A percentile compares a stretch with the other conserved stretches of the same genome.
Conservation (phyloP, 2,888 invertebrate species). For the Apomyelois bistriatella region DNA sequence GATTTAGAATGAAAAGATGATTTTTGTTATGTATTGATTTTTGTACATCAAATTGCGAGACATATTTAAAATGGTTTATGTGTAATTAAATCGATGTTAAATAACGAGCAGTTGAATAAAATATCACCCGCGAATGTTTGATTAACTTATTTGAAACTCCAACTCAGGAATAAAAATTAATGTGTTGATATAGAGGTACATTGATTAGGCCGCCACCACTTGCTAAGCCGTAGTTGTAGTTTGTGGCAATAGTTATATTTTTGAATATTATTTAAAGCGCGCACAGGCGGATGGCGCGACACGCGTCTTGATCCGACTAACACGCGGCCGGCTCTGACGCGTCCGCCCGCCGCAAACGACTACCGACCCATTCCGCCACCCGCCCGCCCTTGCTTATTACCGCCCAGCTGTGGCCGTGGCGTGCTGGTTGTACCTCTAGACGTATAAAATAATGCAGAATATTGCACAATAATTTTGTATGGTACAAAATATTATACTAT, state of each 20-base stretch:
- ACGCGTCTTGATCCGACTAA: slow-evolving; percentile 19
- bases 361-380: neutral
- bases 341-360: neutral
- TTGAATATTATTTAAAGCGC: neutral
- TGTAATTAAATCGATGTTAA: neutral
- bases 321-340: slow-evolving; percentile 3
- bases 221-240: neutral
- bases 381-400: neutral
- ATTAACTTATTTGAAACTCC: neutral
- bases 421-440: neutral
- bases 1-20: neutral
- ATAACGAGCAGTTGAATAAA: neutral
- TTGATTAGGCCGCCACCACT: neutral
- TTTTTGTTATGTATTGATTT: too few relatives aligned
- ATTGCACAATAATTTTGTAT: too few relatives aligned
- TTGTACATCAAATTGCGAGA: too few relatives aligned
- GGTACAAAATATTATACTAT: too few relatives aligned
- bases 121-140: neutral
- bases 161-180: neutral
- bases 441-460: too few relatives aligned
- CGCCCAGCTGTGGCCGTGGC: neutral
- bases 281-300: slow-evolving; percentile 14
- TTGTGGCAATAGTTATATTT: slow-evolving; percentile 4
- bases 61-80: too few relatives aligned
- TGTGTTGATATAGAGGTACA: neutral